phyloP scores from a whole-genome alignment of 2,113 vertebrate species.

The Elaphurus davidianus region DNA sequence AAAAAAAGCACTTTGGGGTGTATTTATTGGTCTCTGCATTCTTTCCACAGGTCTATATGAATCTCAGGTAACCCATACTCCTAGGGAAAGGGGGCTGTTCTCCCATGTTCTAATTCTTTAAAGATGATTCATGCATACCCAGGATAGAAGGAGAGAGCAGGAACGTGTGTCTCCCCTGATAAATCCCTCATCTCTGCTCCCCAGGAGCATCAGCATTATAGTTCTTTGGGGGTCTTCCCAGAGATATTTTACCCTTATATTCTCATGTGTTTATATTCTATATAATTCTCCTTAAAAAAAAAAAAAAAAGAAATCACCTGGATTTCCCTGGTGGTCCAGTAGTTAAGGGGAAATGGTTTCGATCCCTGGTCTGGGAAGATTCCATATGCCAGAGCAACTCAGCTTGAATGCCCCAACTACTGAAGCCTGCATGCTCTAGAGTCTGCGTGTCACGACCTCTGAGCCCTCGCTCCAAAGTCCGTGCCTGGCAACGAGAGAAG shows the following conservation, averaged over 20 bases:
- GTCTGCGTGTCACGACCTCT: accelerated
- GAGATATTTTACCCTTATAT: background rate
- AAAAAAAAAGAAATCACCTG: too few relatives aligned
- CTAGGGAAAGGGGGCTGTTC: background rate
- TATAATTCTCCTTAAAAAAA: background rate
- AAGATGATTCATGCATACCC: accelerated
- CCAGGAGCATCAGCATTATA: accelerated
- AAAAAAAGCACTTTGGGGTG: accelerated
- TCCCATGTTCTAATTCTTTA: background rate
- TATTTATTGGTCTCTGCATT: accelerated
- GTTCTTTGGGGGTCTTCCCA: background rate
- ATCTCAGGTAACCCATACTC: background rate
- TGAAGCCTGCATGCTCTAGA: background rate
- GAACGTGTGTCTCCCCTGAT: accelerated
- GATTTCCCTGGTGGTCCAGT: background rate
- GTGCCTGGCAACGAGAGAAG: background rate
- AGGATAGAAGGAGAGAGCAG: accelerated
- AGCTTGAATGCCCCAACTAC: background rate
- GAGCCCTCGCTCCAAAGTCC: background rate
- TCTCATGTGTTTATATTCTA: accelerated
- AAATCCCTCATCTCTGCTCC: background rate
- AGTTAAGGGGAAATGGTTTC: background rate
- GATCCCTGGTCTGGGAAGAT: background rate
- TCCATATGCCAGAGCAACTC: background rate
- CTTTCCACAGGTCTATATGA: background rate